Base-by-base conservation (phyloP, 2,797 vertebrate species). In the Pseudochromis fuscus region DNA sequence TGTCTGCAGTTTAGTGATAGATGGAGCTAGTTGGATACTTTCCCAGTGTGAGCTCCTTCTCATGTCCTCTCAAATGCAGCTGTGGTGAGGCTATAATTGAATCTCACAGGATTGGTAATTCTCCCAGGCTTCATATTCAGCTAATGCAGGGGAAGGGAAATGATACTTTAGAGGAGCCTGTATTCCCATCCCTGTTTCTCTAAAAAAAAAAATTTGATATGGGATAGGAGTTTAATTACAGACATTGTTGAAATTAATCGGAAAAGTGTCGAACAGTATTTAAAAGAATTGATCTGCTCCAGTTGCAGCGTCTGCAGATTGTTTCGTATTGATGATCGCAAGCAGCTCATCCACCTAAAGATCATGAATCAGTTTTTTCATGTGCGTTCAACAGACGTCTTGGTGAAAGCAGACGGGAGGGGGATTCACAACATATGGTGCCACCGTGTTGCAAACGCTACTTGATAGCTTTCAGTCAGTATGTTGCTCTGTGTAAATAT, bases 1-100 rank as follows among this genome's bases (percentile, higher is more conserved):
- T 85, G 83, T 93, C 91, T 89, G 87, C 87, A 86, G 89, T 87
- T 91, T 87, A 87, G 87, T 91, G 90, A 92, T 93, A 89, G 89
- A 92, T 92, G 89, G 87, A 87, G 83, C 90, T 80, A 74, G 83
- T 85, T 92, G 89, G 87, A 89, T 75, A 82, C 79, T 89, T 89
- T 92, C 88, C 88, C 86, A 89, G 87, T 83, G 82, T 83, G 82
- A 85, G 87, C 82, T 90, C 82, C 87, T 83, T 85, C 87, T 87
- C 77, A 67, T 84, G 86, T 90, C 86, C 85, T 87, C 87, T 89
- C 84, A 83, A 89, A 91, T 85, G 75, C 73, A 81, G 87, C 88
- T 82, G 78, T 89, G 79, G 84, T 75, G 72, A 88, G 74, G 75
- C 87, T 91, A 90, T 90, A 94, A 93, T 94, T 91, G 90, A 90